Base-by-base conservation (phyloP, 2,888 invertebrate genomes). In the Lithophane ornitopus region DNA sequence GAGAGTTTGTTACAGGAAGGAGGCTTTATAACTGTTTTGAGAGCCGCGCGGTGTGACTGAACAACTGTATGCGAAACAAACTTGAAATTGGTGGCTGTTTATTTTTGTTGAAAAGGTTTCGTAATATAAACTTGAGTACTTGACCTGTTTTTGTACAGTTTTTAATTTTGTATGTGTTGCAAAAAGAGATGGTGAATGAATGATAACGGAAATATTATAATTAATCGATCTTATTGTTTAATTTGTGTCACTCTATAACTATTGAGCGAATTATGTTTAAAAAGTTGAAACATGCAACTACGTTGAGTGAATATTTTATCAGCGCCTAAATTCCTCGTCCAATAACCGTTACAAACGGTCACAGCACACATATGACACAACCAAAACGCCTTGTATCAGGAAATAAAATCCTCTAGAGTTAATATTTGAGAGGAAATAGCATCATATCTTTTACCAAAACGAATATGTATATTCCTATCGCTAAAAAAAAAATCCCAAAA, bases 11-110 rank as follows among this genome's bases (percentile, higher is more conserved):
- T 52, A 41, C 78, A 78, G 82, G 78, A 78, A 78, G 63, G 68
- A 82, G 83, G 73, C 70, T 83, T 83, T 83, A 83, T 71, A 78
- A 74, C 86, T 78, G 73, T 83, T 69, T 65, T 16, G 82, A 85
- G 82, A 74, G 28, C 12, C 11, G 65, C 66, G 81, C 68, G 78
- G 56, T 61, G 74, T 41, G 44, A 22, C 58, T n/a, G 26, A 76
- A 46, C 77, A 70, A 70, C 54, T 49, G 66, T 68, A 19, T 49
- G 61, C 19, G 3, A 22, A 85, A 68, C 81, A 58, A 83, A 83
- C 22, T 78, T 85, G 26, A 58, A 69, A 81, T 70, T 74, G 83
- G 73, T 78, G 70, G 86, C 70, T 68, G 86, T 71, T 85, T 70
- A 70, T 73, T 68, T 68, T 82, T 82, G 85, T 73, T 82, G 56